Percentiles rank a stretch among this genome's conserved stretches.
phyloP scores from a whole-genome alignment of 2,113 vertebrate genomes.

The Triplophysa siluroides region DNA sequence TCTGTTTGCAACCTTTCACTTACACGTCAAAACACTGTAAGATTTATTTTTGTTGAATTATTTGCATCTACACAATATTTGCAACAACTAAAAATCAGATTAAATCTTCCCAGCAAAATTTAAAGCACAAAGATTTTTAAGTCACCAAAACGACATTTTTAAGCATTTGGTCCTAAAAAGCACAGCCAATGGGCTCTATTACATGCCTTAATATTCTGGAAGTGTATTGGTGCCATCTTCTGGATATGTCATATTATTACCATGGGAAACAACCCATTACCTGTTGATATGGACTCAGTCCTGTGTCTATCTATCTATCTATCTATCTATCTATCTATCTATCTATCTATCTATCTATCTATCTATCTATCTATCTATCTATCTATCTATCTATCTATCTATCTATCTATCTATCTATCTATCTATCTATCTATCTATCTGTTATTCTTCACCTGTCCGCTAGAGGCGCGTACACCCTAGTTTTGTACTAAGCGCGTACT shows the following conservation, averaged over 20 bases:
- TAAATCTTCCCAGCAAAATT: no score
- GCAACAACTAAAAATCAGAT: no score
- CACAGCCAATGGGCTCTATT: no score
- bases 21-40: no score
- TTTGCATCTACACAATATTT: no score
- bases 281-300: not conserved
- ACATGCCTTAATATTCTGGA: not conserved
- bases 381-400: no score
- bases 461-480: conserved; percentile 53
- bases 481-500: conserved; percentile 49
- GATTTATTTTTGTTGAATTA: no score
- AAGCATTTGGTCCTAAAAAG: no score
- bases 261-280: not conserved
- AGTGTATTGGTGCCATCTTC: conserved; percentile 10
- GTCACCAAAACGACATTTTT: no score
- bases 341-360: no score
- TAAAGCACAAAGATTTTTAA: no score
- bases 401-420: not conserved
- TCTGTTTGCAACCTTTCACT: no score
- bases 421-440: not conserved
- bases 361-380: not conserved
- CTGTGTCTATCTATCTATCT: not conserved
- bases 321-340: not conserved
- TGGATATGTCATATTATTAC: not conserved
- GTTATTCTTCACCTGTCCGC: conserved; percentile 66